Evolutionary conservation across 64 coral and sea anemone genomes (phyloP), one percentile per base, ranked within the genome.

Genomic region (Porites lutea): DNA sequence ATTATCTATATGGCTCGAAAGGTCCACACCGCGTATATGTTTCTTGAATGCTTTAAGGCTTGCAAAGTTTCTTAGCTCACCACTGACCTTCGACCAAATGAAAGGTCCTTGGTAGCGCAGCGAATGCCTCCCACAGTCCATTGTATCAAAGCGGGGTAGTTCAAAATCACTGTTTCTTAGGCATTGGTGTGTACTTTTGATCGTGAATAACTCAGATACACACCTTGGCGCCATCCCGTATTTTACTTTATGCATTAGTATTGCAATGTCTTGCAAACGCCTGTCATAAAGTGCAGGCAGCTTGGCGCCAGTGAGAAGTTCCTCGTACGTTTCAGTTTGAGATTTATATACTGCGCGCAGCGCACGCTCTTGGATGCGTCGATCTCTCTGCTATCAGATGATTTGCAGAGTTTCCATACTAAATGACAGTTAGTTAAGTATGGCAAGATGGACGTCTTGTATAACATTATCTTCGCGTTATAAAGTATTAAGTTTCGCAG

Each of bases 401-500:
- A 77, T 88, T 62, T 88, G 48, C 86, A 89, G 27, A 71, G 83
- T 53, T 93, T 59, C 91, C 84, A 88, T 10, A 77, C 81, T 75
- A 92, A 53, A 77, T 85, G 81, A 27, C 91, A 93, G 68, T 93
- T 87, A 2, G 91, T 93, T 65, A 93, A 59, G 46, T 93, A 75
- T 79, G 84, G 72, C 83, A 93, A 68, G 37, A 93, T 54, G 13
- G 85, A 75, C 0, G 62, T 88, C 12, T 93, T 88, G 49, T 86
- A 89, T 8, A 93, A 65, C 80, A 10, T 83, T 11, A 93, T 37
- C 54, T 93, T 89, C 53, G 92, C 92, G 79, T 93, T 22, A 18
- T 65, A 71, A n/a, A 85, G 85, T 69, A 88, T 88, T 8, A 93
- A 64, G 13, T 93, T 93, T 27, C 20, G 66, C 75, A 93, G 37